Base-by-base conservation (phyloP, 2,113 vertebrate genomes). In the Halichoerus grypus region DNA sequence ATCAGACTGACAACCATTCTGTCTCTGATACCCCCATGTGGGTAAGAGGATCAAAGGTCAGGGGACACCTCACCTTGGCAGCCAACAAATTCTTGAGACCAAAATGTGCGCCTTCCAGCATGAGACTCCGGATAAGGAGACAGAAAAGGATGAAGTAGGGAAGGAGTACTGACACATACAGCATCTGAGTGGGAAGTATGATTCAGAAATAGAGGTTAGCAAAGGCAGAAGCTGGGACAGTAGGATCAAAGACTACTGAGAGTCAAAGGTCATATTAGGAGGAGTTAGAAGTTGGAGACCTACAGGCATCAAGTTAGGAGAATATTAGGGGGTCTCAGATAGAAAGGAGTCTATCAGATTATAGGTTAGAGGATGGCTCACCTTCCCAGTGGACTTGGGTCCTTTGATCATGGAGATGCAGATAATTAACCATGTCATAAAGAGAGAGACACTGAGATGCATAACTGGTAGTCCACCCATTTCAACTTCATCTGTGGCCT, bases 361-460 rank as follows among this genome's bases (percentile, higher is more conserved):
- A 46, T 36, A n/a, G 42, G 14, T 71, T 14, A 51, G 77, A 55
- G 81, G 79, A 49, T 42, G 8, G 59, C 96, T 96, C 61, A 99
- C 99, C 99, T 99, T 99, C 74, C 99, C 99, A 0, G 99, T 99
- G 5, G 98, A 98, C 97, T 99, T 99, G 96, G 99, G 99, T 19
- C 99, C 99, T 97, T 98, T 99, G 93, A 99, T 99, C 99, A 99
- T 99, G 82, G 99, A 99, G 67, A 99, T 94, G 92, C 99, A 99
- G 81, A 99, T 99, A 0, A 99, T 61, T 81, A 97, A 91, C 99
- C 99, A 99, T 88, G 99, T 99, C 0, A 92, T 98, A 80, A 99
- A 95, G 90, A 99, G 98, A 86, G 98, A 99, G 91, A 98, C 83
- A 0, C 97, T 97, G 33, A 99, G 99, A 59, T 99, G 98, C 3